Base-by-base conservation (phyloP, 2,797 vertebrate genomes). In the Sibirionetta formosa region DNA sequence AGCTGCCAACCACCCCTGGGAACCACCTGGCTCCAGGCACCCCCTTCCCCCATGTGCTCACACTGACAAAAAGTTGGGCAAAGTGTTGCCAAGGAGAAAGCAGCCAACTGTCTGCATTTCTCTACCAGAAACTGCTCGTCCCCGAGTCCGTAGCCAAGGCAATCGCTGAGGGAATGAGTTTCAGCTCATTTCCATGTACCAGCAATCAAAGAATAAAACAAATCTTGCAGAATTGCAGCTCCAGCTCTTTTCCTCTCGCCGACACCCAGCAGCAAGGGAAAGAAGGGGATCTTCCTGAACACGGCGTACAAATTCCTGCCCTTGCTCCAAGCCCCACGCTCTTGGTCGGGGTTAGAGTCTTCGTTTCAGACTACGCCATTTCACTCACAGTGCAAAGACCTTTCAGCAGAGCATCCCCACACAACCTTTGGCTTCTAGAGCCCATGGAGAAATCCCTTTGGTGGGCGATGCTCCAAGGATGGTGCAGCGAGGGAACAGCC, bases 121-220 rank as follows among this genome's bases (percentile, higher is more conserved):
- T 79, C 35, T 68, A 40, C 27, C 63, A 93, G 82, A 88, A 94
- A 94, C 8, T 72, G 61, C 56, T 88, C 29, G 60, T 96, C 66
- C 31, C 22, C 3, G 36, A 56, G 72, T 33, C 64, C 69, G 84
- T n/a, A 96, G 77, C n/a, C 56, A 68, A 92, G 85, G 79, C 48
- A 91, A 36, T 33, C 81, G 61, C 70, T 94, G 90, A 82, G 56
- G 71, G 61, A 84, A 79, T 72, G 70, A 83, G 44, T 94, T 95
- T 94, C 57, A 85, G 88, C 76, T 65, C 78, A 78, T 84, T 75
- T 82, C 80, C 11, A 35, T 80, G 31, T 17, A 23, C 53, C 16
- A 8, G 46, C 88, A 97, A 93, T 86, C 72, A 85, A 80, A 65
- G 96, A 94, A 70, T n/a, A 18, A 82, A 95, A 20, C 14, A 38